A percentile compares a stretch with the other conserved stretches of the same genome.
Evolutionary conservation across 2,888 invertebrate species (phyloP).

Genomic region (Xestia sexstrigata): DNA sequence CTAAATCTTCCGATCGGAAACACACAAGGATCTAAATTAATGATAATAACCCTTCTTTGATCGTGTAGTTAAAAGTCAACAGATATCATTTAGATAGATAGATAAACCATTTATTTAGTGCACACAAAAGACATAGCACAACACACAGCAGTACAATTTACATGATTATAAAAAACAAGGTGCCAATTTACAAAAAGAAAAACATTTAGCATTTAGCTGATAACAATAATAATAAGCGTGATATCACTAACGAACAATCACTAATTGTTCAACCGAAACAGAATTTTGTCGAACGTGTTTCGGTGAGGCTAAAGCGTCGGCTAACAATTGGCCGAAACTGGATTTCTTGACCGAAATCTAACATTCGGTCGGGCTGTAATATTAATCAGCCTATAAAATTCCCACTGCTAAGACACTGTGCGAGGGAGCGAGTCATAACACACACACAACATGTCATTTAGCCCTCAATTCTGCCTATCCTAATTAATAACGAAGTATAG

Average conservation of each 20-base stretch:
- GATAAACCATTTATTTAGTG: too few species aligned
- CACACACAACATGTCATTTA: too few species aligned
- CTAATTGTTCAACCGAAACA: neutral
- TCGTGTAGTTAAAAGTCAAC: neutral
- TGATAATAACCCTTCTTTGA: slow-evolving; percentile 3
- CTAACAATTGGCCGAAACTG: too few species aligned
- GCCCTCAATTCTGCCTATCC: too few species aligned
- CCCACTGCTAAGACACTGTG: neutral
- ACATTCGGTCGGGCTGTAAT: neutral
- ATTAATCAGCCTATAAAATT: neutral
- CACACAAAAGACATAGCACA: too few species aligned
- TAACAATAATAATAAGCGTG: neutral
- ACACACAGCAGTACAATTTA: too few species aligned
- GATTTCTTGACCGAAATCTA: too few species aligned
- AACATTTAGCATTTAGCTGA: too few species aligned
- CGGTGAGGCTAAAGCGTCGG: neutral
- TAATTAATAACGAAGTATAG: too few species aligned
- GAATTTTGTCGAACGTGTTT: neutral
- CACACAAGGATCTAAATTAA: neutral
- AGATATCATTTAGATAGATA: too few species aligned
- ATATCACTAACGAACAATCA: neutral
- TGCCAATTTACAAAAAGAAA: too few species aligned
- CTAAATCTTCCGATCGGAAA: slow-evolving; percentile 3
- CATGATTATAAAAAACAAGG: too few species aligned
- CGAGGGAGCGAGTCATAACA: neutral